phyloP scores from a whole-genome alignment of 2,888 invertebrate genomes.

The Thalpophila matura region DNA sequence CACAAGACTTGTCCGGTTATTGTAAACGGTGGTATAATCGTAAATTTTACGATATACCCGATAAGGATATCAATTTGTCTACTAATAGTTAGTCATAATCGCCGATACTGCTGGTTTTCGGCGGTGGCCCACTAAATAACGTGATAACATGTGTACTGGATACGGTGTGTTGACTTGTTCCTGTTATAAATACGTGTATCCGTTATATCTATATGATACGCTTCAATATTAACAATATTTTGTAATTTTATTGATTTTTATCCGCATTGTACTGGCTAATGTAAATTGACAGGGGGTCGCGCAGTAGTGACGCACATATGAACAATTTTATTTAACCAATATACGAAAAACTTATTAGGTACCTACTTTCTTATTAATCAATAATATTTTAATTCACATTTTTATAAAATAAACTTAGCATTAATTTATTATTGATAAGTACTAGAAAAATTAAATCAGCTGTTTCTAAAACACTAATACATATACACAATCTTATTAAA shows the following conservation, averaged over 20 bases:
- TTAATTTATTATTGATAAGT: no score
- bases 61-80: constrained; percentile 85
- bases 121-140: constrained; percentile 78
- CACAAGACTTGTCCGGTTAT: constrained; percentile 81
- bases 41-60: constrained; percentile 84
- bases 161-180: constrained; percentile 60
- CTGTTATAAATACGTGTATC: constrained; percentile 53
- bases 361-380: neutral
- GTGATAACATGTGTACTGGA: constrained; percentile 75
- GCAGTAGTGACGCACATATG: neutral
- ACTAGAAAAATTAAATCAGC: constrained; percentile 16
- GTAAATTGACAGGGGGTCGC: neutral
- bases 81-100: constrained; percentile 77
- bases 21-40: constrained; percentile 76
- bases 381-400: neutral
- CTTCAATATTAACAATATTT: constrained; percentile 46
- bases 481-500: neutral
- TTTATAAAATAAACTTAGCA: neutral
- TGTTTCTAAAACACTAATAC: constrained; percentile 6
- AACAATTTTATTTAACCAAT: no score
- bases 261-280: neutral
- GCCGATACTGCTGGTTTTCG: constrained; percentile 75
- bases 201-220: constrained; percentile 49
- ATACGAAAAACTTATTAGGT: no score
- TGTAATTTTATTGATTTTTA: constrained; percentile 27